A percentile compares a stretch with the other conserved stretches of the same genome.
These are phyloP conservation scores for Malurus melanocephalus DNA, from an alignment of 2,113 vertebrate genomes.

Conservation along the genomic window DNA sequence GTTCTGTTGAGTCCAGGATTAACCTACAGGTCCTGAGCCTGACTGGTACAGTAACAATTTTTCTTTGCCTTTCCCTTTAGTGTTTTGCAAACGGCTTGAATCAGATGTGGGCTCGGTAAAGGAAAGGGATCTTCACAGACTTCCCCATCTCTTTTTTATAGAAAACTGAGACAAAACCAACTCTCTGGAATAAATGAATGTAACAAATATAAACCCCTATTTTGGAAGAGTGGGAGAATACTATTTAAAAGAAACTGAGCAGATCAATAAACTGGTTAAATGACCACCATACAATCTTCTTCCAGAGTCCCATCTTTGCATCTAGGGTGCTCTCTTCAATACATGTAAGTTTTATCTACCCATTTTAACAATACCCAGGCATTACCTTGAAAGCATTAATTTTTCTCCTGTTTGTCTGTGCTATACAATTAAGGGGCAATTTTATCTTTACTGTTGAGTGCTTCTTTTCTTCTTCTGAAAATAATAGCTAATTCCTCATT, in stretches of 20 bases:
- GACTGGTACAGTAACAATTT: background rate
- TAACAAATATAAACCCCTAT: background rate
- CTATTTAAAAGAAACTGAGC: background rate
- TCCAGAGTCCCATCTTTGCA: background rate
- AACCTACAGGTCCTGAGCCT: background rate
- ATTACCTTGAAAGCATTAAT: background rate
- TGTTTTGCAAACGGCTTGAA: background rate
- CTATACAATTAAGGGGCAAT: background rate
- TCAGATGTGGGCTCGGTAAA: background rate
- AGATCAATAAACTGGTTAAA: background rate
- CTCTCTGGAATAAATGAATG: background rate
- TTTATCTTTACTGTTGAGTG: background rate
- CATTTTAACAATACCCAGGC: background rate
- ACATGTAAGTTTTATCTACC: background rate
- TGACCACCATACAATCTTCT: rapidly evolving
- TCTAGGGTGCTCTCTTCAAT: rapidly evolving
- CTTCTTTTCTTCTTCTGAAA: background rate
- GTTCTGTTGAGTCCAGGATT: background rate
- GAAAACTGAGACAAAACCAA: background rate
- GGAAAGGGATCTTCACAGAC: background rate
- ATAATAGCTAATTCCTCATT: background rate
- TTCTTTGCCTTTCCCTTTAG: background rate
- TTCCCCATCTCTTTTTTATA: background rate
- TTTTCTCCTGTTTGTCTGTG: background rate
- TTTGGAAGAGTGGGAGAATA: background rate